Percentiles rank a stretch among this genome's conserved stretches.
Conservation (phyloP, 1,140 invertebrate genomes). For the Yoshiicerus persimilis region DNA sequence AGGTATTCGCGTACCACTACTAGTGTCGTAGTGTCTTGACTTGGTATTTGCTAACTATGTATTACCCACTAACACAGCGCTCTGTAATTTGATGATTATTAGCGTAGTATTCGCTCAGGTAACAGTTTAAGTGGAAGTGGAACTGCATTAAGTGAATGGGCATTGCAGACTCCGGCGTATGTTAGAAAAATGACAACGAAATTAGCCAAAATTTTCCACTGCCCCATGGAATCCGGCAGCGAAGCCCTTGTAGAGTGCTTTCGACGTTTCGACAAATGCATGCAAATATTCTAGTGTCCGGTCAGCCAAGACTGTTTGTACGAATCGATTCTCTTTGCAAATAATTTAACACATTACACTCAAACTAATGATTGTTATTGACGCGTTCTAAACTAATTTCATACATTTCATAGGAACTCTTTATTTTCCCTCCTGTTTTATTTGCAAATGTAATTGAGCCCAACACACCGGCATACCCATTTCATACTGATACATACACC, state of each 20-base stretch:
- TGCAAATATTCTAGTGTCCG: neutral
- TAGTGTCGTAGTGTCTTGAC: too few species aligned
- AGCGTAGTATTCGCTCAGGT: too few species aligned
- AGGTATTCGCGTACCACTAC: too few species aligned
- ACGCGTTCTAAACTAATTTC: neutral
- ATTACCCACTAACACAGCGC: too few species aligned
- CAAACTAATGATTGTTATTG: too few species aligned
- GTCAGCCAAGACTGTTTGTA: neutral
- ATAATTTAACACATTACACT: neutral
- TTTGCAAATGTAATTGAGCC: neutral
- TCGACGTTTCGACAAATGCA: neutral
- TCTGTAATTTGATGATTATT: too few species aligned
- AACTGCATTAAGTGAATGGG: conserved; percentile 31
- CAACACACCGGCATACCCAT: neutral
- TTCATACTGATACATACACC: conserved; percentile 3
- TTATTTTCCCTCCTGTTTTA: neutral
- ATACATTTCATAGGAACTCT: neutral
- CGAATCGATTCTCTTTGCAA: neutral
- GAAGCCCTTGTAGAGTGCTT: neutral
- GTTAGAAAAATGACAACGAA: neutral
- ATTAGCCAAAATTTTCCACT: conserved; percentile 9
- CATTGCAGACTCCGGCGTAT: neutral
- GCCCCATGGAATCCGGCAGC: neutral
- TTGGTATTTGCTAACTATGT: too few species aligned
- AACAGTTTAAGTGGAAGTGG: neutral